A percentile compares a stretch with the other conserved stretches of the same genome.
phyloP scores from a whole-genome alignment of 2,888 invertebrate genomes.

The Pasiphila rectangulata region DNA sequence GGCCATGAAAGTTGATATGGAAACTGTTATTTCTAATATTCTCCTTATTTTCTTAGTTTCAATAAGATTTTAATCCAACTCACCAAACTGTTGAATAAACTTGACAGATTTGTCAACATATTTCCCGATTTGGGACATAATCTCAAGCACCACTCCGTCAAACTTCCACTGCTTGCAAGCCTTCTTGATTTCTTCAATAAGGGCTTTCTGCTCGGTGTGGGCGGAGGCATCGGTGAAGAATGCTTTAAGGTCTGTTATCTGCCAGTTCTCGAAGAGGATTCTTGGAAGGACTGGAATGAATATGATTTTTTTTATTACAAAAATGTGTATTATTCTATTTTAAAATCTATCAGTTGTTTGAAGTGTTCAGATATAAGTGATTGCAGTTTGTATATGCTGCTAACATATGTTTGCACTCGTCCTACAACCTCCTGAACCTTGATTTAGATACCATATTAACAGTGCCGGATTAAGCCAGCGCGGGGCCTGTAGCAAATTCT shows the following conservation, averaged over 20 bases:
- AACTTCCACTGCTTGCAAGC: constrained; percentile 88
- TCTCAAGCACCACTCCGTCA: constrained; percentile 94
- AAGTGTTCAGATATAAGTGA: no score
- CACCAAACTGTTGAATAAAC: constrained; percentile 84
- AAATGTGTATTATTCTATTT: no score
- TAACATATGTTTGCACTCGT: no score
- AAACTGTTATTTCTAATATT: no score
- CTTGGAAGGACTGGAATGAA: constrained; percentile 88
- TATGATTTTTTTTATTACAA: neutral
- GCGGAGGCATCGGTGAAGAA: constrained; percentile 84
- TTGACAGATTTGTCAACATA: constrained; percentile 84
- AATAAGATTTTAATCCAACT: constrained; percentile 33
- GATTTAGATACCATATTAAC: neutral
- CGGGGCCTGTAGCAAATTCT: no score
- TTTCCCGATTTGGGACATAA: constrained; percentile 88
- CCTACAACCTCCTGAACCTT: neutral
- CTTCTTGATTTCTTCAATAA: constrained; percentile 85
- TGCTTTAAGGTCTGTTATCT: constrained; percentile 85
- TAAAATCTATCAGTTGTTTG: no score
- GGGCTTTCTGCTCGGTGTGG: constrained; percentile 83
- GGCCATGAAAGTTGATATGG: no score
- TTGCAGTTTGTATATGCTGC: no score
- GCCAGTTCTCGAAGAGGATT: constrained; percentile 94
- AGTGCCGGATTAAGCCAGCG: no score
- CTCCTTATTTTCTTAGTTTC: no score